Conservation (phyloP, 2,113 vertebrate genomes). For the Pygoscelis antarcticus region DNA sequence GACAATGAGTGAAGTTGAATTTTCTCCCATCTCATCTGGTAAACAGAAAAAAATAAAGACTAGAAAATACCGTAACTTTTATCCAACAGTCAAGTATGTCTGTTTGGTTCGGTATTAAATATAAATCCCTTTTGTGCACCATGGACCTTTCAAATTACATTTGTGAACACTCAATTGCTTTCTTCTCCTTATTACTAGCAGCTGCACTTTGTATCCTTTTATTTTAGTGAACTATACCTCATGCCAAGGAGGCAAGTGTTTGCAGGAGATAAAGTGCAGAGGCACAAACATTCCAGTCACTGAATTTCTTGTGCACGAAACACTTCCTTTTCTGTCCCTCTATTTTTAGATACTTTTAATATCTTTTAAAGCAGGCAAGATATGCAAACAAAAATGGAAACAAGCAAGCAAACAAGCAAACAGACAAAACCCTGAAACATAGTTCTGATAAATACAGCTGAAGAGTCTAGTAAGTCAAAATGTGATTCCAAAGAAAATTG, state of each 20-base stretch:
- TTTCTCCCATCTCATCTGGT: background rate
- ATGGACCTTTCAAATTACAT: constrained; percentile 21
- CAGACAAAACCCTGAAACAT: background rate
- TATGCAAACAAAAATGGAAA: background rate
- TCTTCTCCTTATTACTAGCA: constrained; percentile 12
- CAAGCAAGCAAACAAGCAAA: background rate
- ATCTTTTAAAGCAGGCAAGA: background rate
- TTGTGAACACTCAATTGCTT: constrained; percentile 40
- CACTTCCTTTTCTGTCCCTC: background rate
- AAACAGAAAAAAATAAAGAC: background rate
- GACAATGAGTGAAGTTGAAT: background rate
- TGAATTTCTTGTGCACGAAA: background rate
- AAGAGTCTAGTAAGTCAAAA: background rate
- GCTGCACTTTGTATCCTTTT: constrained; percentile 1
- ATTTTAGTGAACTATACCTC: constrained; percentile 20
- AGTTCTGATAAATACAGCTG: background rate
- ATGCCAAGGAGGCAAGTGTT: constrained; percentile 21
- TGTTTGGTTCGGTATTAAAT: constrained; percentile 13
- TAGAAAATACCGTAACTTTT: background rate
- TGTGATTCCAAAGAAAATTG: background rate
- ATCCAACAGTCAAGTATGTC: background rate
- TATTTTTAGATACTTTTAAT: constrained; percentile 13
- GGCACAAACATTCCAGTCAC: background rate
- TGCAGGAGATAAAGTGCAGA: constrained; percentile 17
- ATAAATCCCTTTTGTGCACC: constrained; percentile 19